Evolutionary conservation across 2,888 invertebrate genomes (phyloP), one percentile per base, ranked within the genome.

Genomic region (Lepeophtheirus nordmannii): DNA sequence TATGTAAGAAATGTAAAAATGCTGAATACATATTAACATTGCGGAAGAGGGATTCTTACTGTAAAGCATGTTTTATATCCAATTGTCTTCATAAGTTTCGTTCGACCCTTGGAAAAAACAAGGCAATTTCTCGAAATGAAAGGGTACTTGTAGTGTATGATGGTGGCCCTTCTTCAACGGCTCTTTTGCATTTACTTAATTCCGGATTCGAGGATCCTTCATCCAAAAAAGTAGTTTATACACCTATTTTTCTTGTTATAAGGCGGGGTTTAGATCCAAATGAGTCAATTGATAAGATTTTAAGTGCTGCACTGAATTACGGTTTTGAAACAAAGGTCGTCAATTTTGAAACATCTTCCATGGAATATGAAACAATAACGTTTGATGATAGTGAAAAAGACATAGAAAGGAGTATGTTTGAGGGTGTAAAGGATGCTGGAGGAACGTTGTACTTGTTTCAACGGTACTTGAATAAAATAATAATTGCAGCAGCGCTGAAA

Each of bases 31-130:
- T 63, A 2, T 5, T 63, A 37, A 63, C 53, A 10, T 23, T 63
- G 46, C 20, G 63, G 9, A 63, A 22, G 30, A 63, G 22, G 14
- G 63, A 63, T 56, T 22, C 38, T 10, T 63, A 63, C 17, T 63
- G 63, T 56, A 30, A 63, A 37, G 23, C 22, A 12, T 63, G 63
- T 22, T 63, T 63, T 53, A 30, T 63, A 37, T n/a, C 53, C 22
- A 63, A 46, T 14, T 63, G 63, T 37, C 22, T 46, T 10, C 63
- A 63, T 38, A 46, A 53, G 22, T 63, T 63, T 30, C 22, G 63
- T 11, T 63, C 63, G 2, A 63, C 63, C 14, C 37, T 63, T n/a
- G 63, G 63, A 7, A 63, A 63, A 53, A 46, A 63, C 23, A 63
- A 63, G 56, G 56, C 56, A 12, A 63, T 63, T n/a, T 30, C 20